Evolutionary conservation across 2,888 invertebrate species (phyloP).

Genomic region (Oasisia sp.): DNA sequence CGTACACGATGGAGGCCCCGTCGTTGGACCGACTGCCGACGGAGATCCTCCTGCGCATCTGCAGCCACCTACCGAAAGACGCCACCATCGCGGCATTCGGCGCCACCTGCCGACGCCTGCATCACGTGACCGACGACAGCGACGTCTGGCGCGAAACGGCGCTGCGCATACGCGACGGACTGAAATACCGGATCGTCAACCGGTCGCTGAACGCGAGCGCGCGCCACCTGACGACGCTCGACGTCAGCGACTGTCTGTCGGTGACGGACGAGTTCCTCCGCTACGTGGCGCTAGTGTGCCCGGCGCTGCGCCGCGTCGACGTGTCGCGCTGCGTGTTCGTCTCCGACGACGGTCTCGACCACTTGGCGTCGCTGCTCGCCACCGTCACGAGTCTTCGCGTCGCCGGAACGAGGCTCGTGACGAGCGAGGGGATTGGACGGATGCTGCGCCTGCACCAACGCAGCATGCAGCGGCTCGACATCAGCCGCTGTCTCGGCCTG

Average conservation of each 20-base stretch:
- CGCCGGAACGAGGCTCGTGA: conserved; percentile 6
- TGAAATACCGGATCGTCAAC: not conserved
- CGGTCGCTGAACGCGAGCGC: not conserved
- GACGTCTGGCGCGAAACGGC: not conserved
- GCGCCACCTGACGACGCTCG: not conserved
- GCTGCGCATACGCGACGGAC: not conserved
- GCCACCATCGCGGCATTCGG: not conserved
- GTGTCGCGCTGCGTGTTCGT: not conserved
- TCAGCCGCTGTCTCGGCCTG: not conserved
- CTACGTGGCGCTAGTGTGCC: not conserved
- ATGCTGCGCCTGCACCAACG: not conserved
- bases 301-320: not conserved
- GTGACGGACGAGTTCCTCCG: conserved; percentile 17
- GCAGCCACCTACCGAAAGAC: not conserved
- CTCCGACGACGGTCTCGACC: not conserved
- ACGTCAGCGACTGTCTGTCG: conserved; percentile 4
- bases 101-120: not conserved
- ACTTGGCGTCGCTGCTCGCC: not conserved
- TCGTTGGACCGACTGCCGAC: not conserved
- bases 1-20: not conserved
- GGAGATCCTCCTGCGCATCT: not conserved
- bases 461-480: not conserved
- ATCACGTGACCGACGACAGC: not conserved
- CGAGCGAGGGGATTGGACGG: not conserved
- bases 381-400: not conserved